phyloP scores from a whole-genome alignment of 2,113 vertebrate species.

The Holacanthus passer region DNA sequence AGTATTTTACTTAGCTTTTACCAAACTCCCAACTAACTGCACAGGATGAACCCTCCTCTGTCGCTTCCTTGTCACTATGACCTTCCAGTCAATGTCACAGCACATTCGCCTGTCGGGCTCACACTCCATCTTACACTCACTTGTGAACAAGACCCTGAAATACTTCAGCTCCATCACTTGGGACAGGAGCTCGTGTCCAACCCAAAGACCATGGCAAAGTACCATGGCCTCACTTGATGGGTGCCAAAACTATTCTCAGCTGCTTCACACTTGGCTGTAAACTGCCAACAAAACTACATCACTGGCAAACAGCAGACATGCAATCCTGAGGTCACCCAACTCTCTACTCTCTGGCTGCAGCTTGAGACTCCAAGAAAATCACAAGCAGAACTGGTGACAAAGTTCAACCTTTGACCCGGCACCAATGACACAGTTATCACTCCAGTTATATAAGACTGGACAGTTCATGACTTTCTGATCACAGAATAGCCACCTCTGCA shows the following conservation, averaged over 20 bases:
- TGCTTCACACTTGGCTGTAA: constrained; percentile 4
- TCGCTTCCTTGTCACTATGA: background rate
- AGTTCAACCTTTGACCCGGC: background rate
- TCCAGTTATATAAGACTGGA: background rate
- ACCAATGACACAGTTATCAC: background rate
- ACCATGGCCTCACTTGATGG: background rate
- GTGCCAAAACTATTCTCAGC: background rate
- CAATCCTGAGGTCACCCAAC: background rate
- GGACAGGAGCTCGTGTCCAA: background rate
- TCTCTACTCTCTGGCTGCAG: no score
- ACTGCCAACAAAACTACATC: background rate
- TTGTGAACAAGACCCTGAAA: constrained; percentile 4
- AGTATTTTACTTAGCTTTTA: background rate
- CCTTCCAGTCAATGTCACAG: background rate
- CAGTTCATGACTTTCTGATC: background rate
- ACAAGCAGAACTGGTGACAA: no score
- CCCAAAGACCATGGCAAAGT: background rate
- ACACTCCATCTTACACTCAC: background rate
- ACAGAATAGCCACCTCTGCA: background rate
- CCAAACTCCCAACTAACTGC: background rate
- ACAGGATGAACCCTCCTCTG: background rate
- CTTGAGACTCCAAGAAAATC: background rate
- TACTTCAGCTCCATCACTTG: background rate
- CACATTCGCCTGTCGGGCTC: background rate
- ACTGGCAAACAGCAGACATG: background rate